These are phyloP conservation scores for Rhyacophila evoluta DNA, from an alignment of 2,888 invertebrate species.

Conservation along the genomic window DNA sequence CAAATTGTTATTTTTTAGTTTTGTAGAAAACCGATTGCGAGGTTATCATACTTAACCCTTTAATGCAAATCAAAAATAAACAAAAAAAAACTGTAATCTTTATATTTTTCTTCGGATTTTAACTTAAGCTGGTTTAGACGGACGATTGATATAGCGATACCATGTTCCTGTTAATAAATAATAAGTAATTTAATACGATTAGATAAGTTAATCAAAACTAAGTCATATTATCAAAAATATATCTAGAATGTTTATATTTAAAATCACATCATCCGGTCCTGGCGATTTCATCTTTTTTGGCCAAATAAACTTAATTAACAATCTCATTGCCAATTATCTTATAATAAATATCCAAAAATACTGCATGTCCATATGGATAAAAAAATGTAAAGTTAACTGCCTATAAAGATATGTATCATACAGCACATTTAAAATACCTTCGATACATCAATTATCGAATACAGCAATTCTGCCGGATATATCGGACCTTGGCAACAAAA, in stretches of 20 bases:
- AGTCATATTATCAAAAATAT: slow-evolving; percentile 52
- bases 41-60: not conserved
- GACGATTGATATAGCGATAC: slow-evolving; percentile 52
- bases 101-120: slow-evolving; percentile 2
- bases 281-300: not conserved
- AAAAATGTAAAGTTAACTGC: too few species aligned
- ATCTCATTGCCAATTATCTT: too few species aligned
- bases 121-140: slow-evolving; percentile 31
- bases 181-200: slow-evolving; percentile 54
- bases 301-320: not conserved
- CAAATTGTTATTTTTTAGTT: slow-evolving; percentile 47
- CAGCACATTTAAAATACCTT: too few species aligned
- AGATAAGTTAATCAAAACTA: slow-evolving; percentile 55
- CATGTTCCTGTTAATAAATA: slow-evolving; percentile 54
- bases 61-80: not conserved
- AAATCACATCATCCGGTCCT: slow-evolving; percentile 39
- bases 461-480: too few species aligned
- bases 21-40: slow-evolving; percentile 27
- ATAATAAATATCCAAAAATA: too few species aligned
- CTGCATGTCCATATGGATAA: too few species aligned
- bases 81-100: not conserved
- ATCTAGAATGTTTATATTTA: slow-evolving; percentile 46
- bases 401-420: too few species aligned
- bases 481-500: too few species aligned
- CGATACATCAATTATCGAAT: too few species aligned